Conservation (phyloP, 2,888 invertebrate genomes). For the Acholoe squamosa region DNA sequence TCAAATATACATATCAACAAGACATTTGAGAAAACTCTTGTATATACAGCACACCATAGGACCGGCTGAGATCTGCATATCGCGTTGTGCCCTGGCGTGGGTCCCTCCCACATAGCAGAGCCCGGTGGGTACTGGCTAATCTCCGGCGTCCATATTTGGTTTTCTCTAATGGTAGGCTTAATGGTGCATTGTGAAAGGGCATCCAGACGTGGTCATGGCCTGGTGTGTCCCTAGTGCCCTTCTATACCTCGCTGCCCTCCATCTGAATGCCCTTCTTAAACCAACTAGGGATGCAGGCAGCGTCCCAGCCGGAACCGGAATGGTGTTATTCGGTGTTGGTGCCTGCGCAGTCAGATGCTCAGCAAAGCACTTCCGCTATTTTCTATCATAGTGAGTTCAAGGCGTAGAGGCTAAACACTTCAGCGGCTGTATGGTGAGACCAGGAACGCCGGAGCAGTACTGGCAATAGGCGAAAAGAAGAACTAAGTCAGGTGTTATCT, state of each 20-base stretch:
- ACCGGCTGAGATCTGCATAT: background rate
- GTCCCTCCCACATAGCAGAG: background rate
- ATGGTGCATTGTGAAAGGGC: conserved; percentile 32
- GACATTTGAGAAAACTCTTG: too few relatives aligned
- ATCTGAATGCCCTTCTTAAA: background rate
- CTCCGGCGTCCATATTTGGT: conserved; percentile 28
- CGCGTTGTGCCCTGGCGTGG: background rate
- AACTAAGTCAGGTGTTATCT: too few relatives aligned
- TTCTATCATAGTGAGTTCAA: too few relatives aligned
- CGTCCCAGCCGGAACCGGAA: background rate
- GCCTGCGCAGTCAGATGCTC: too few relatives aligned
- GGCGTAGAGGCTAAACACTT: too few relatives aligned
- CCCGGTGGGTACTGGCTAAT: background rate
- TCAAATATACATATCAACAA: too few relatives aligned
- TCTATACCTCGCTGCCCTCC: background rate
- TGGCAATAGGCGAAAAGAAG: too few relatives aligned
- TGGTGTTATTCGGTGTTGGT: background rate
- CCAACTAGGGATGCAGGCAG: too few relatives aligned
- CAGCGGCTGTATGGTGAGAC: too few relatives aligned
- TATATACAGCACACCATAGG: background rate
- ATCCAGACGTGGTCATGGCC: background rate
- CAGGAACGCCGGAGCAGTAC: too few relatives aligned
- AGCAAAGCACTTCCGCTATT: too few relatives aligned
- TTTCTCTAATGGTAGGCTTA: conserved; percentile 29
- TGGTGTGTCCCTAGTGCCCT: background rate